Base-by-base conservation (phyloP, 1,140 invertebrate genomes). In the Scaptomyza pallida region DNA sequence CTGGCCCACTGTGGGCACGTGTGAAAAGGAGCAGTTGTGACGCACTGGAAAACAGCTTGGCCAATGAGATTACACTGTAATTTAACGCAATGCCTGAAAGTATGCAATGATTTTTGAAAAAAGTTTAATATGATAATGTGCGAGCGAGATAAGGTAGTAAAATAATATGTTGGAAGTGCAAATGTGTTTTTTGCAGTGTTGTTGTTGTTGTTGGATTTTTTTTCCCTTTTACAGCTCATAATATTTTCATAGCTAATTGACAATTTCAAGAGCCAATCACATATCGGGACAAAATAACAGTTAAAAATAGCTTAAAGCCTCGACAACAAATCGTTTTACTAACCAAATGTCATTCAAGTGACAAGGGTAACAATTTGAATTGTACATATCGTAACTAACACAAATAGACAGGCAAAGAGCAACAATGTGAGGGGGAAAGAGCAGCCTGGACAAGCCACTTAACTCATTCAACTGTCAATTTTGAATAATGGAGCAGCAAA, bases 401-500 rank as follows among this genome's bases (percentile, higher is more conserved):
- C 13, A 56, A 19, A 67, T 26, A 51, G 67, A 48, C 61, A 62
- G 57, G 63, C 76, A 83, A 10, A 61, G 62, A 57, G 56, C 60
- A 63, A 52, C 52, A 55, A 37, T 8, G 26, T 30, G 21, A 1
- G 35, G 37, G 55, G 40, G 10, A 35, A 19, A 21, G 35, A 40
- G 43, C 19, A 23, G 43, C 40, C 50, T 56, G 37, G 57, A 62
- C 68, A 72, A 74, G 77, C 82, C 81, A 86, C 76, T 86, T 86
- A 65, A 75, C 78, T 77, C 78, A 88, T 78, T 86, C 83, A 86
- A 72, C 83, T 88, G 78, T 82, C 83, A 89, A 82, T 88, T 88
- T 88, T 89, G 83, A 88, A 88, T 88, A 88, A 89, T 82, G 78
- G 78, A 82, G 60, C 71, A 82, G 72, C 75, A 81, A 86, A 88